Percentiles rank a stretch among this genome's conserved stretches.
These are phyloP conservation scores for Chelonoidis abingdonii DNA, from an alignment of 2,113 vertebrate genomes.

Conservation along the genomic window DNA sequence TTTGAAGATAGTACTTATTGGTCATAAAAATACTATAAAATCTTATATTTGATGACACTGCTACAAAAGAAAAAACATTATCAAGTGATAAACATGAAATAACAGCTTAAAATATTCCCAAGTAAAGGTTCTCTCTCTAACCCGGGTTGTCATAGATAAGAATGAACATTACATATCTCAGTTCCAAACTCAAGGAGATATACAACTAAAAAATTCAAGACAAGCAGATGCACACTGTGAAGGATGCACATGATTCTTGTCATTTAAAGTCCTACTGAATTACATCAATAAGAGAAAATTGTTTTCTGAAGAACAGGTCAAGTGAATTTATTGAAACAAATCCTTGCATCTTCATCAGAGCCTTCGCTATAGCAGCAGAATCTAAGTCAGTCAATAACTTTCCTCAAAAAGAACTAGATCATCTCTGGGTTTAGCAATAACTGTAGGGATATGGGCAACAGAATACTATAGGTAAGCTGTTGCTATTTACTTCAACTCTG, in stretches of 20 bases:
- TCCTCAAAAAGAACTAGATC: constrained; percentile 3
- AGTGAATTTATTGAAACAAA: constrained; percentile 58
- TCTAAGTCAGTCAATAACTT: constrained; percentile 22
- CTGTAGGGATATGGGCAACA: background rate
- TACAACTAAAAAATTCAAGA: background rate
- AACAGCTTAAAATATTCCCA: background rate
- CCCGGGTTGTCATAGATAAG: background rate
- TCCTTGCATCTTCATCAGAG: constrained; percentile 62
- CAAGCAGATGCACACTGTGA: constrained; percentile 6
- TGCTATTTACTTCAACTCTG: constrained; percentile 10
- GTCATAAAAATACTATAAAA: constrained; percentile 3
- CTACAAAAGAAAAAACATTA: background rate
- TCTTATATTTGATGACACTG: constrained; percentile 22
- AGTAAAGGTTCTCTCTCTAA: background rate
- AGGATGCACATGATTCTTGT: constrained; percentile 57
- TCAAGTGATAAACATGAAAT: background rate
- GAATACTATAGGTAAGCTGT: constrained; percentile 42
- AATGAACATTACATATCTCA: constrained; percentile 42
- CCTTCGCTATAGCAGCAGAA: constrained; percentile 43
- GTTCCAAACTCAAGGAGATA: constrained; percentile 62
- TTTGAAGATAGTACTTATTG: constrained; percentile 51
- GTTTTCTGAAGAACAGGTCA: constrained; percentile 61
- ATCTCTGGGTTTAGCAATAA: constrained; percentile 30
- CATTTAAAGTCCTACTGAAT: constrained; percentile 47
- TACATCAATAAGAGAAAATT: constrained; percentile 50